Evolutionary conservation across 2,888 invertebrate species (phyloP).

Genomic region (Podabrus alpinus): DNA sequence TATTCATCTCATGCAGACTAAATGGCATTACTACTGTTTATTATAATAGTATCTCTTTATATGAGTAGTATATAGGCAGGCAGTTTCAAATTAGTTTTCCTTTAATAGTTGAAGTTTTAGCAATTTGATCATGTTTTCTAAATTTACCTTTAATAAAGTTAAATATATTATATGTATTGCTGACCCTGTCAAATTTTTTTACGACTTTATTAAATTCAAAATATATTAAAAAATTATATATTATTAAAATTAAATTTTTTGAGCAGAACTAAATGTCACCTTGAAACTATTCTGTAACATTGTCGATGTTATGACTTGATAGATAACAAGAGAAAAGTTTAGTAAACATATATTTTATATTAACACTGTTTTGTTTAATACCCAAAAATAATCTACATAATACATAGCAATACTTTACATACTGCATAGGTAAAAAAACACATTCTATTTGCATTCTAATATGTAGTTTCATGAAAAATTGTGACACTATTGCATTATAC

Average conservation of each 20-base stretch:
- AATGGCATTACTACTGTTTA: no score
- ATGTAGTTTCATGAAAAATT: no score
- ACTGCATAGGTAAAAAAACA: no score
- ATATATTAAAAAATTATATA: no score
- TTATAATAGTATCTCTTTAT: no score
- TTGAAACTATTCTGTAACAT: not conserved
- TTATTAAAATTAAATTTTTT: not conserved
- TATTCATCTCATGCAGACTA: no score
- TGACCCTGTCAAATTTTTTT: not conserved
- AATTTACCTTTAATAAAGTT: not conserved
- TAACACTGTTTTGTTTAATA: not conserved
- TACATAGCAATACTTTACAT: no score
- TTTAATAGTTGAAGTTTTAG: not conserved
- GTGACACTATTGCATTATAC: no score
- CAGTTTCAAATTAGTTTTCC: no score
- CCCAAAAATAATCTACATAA: not conserved
- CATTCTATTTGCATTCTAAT: no score
- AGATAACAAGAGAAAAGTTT: not conserved
- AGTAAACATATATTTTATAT: not conserved
- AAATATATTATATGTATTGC: no score
- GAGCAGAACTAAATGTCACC: slow-evolving; percentile 6
- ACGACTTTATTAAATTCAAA: not conserved
- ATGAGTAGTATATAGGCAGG: no score
- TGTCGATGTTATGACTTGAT: slow-evolving; percentile 2
- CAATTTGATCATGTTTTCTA: not conserved